Conservation (phyloP, 2,113 vertebrate species). For the Channa maculata region DNA sequence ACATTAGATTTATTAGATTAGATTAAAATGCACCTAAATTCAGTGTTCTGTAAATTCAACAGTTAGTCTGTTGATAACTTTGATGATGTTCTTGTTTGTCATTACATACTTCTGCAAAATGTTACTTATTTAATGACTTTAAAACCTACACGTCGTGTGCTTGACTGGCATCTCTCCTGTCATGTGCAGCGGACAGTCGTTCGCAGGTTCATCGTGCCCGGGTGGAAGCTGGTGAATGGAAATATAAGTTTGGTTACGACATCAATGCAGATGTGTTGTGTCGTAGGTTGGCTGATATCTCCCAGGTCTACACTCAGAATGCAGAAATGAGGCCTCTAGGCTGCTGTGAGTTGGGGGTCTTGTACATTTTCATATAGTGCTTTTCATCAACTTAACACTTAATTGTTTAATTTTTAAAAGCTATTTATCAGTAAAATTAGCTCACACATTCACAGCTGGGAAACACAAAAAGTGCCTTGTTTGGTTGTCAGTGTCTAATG, state of each 20-base stretch:
- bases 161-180: neutral
- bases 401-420: no score
- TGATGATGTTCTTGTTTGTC: no score
- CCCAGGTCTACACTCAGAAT: constrained; percentile 87
- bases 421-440: no score
- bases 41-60: no score
- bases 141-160: neutral
- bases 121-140: neutral
- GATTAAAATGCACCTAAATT: no score
- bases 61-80: no score
- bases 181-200: constrained; percentile 80
- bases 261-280: constrained; percentile 83
- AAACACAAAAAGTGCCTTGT: no score
- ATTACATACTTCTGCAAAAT: neutral
- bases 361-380: neutral
- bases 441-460: no score
- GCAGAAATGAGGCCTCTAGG: constrained; percentile 87
- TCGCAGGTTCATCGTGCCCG: constrained; percentile 87
- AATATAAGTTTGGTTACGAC: constrained; percentile 87
- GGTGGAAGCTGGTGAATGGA: constrained; percentile 84
- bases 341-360: constrained; percentile 82
- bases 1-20: no score
- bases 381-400: neutral
- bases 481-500: no score
- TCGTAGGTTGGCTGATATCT: constrained; percentile 83